Evolutionary conservation across 2,113 vertebrate species (phyloP).

Genomic region (Callipepla squamata): DNA sequence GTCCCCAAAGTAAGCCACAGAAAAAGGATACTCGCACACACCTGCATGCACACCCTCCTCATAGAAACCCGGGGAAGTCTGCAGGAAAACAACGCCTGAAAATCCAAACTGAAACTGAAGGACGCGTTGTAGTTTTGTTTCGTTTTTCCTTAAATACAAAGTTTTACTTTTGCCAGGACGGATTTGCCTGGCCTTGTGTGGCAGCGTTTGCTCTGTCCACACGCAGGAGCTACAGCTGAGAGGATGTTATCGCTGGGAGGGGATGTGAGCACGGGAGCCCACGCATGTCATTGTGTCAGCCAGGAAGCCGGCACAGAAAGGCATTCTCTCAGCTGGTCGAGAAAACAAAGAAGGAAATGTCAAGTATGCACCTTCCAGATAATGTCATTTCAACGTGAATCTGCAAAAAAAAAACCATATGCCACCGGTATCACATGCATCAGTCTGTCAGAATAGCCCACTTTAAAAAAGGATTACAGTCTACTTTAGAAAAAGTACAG

Average conservation of each 20-base stretch:
- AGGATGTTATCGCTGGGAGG: slow-evolving; percentile 74
- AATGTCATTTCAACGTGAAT: not conserved
- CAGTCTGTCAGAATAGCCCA: too few relatives aligned
- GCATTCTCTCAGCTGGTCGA: slow-evolving; percentile 43
- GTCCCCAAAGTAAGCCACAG: not conserved
- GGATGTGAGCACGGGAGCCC: slow-evolving; percentile 44
- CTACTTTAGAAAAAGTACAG: not conserved
- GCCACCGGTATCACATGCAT: not conserved
- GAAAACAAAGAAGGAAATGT: not conserved
- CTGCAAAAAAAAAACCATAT: not conserved
- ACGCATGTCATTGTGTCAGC: slow-evolving; percentile 18
- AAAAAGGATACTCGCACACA: accelerated
- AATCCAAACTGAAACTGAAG: not conserved
- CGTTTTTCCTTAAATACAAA: not conserved
- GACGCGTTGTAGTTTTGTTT: too few relatives aligned
- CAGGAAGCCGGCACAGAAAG: slow-evolving; percentile 61
- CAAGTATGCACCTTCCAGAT: not conserved
- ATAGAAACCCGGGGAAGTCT: not conserved
- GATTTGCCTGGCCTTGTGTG: not conserved
- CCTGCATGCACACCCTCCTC: accelerated
- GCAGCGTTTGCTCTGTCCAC: slow-evolving; percentile 20
- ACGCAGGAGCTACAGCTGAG: slow-evolving; percentile 53
- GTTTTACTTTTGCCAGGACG: not conserved
- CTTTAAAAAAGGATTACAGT: not conserved
- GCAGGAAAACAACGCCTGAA: not conserved